Conservation (phyloP, 2,113 vertebrate genomes). For the Puntigrus tetrazona region DNA sequence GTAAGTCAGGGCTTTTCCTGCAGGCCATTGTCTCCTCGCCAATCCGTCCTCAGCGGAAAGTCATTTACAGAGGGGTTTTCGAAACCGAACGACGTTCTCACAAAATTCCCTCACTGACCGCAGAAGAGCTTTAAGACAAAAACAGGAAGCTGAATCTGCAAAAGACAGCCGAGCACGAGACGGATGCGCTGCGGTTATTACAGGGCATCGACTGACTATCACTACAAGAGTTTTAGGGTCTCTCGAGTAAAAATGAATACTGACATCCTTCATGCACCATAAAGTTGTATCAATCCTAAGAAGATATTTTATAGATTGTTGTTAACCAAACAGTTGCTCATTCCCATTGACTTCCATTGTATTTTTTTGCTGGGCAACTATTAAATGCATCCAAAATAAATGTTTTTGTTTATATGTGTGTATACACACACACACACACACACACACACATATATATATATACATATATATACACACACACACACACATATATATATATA, state of each 20-base stretch:
- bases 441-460: too few relatives aligned
- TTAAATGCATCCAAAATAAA: too few relatives aligned
- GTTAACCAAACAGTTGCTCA: not conserved
- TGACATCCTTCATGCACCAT: not conserved
- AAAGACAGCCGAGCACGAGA: not conserved
- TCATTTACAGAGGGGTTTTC: slow-evolving; percentile 65
- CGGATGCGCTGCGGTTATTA: not conserved
- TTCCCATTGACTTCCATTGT: too few relatives aligned
- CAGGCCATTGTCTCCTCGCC: slow-evolving; percentile 71
- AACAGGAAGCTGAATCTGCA: slow-evolving; percentile 67
- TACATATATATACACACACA: too few relatives aligned
- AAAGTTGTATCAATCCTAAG: not conserved
- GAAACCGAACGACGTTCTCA: slow-evolving; percentile 60
- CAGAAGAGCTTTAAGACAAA: slow-evolving; percentile 58
- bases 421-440: too few relatives aligned
- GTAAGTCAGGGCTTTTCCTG: slow-evolving; percentile 71
- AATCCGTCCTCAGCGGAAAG: slow-evolving; percentile 66
- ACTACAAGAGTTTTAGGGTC: not conserved
- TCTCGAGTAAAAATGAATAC: not conserved
- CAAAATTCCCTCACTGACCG: slow-evolving; percentile 40
- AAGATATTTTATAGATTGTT: not conserved
- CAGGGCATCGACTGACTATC: not conserved
- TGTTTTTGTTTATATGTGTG: too few relatives aligned
- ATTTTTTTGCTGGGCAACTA: too few relatives aligned
- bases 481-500: too few relatives aligned